Conservation (phyloP, 1,140 invertebrate species). For the Frieseomelitta varia region DNA sequence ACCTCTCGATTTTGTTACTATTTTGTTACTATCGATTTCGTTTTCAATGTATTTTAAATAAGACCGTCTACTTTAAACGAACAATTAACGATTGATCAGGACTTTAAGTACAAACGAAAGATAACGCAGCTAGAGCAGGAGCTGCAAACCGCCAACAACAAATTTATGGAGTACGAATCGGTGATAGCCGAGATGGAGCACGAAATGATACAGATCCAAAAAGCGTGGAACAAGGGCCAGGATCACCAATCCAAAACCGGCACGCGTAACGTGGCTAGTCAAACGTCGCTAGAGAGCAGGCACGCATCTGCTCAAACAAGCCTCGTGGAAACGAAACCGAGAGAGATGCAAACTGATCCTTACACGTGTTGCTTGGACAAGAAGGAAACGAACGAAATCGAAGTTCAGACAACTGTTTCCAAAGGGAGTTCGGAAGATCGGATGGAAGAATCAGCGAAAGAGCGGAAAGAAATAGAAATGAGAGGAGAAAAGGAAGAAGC, state of each 20-base stretch:
- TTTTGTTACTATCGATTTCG: neutral
- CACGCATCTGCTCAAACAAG: constrained; percentile 47
- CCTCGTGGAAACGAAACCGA: constrained; percentile 25
- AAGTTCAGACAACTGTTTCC: neutral
- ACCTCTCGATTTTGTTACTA: no score
- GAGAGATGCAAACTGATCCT: constrained; percentile 64
- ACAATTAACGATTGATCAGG: constrained; percentile 54
- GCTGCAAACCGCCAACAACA: constrained; percentile 62
- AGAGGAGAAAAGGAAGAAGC: neutral
- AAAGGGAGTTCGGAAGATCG: neutral
- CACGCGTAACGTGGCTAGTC: constrained; percentile 18
- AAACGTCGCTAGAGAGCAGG: neutral
- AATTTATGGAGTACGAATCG: constrained; percentile 66
- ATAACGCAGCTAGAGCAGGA: constrained; percentile 72
- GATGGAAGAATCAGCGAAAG: neutral
- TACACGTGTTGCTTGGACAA: constrained; percentile 54
- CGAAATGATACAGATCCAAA: constrained; percentile 71
- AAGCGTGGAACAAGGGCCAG: constrained; percentile 61
- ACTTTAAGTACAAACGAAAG: constrained; percentile 71
- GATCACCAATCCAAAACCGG: constrained; percentile 26
- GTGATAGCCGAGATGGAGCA: constrained; percentile 69
- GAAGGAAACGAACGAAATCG: constrained; percentile 25
- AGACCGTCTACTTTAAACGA: neutral
- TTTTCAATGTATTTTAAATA: neutral
- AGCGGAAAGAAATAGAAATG: neutral